Base-by-base conservation (phyloP, 2,113 vertebrate genomes). In the Gobio gobio region DNA sequence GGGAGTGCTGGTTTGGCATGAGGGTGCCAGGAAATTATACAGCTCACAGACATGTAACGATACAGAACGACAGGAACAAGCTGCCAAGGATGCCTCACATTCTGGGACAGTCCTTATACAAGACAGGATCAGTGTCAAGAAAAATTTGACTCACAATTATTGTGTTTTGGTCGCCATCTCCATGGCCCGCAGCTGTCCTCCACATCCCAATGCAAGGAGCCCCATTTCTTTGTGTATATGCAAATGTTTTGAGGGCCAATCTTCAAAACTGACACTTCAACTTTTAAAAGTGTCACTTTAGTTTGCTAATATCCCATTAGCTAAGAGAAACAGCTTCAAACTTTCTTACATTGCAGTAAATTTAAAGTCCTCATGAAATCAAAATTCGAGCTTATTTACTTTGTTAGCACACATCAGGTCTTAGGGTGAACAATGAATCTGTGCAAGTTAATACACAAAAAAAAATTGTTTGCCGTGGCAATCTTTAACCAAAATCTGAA, bases 141-240 rank as follows among this genome's bases (percentile, higher is more conserved):
- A 61, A 86, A 43, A 92, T 93, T 93, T 90, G 75, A 89, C 16
- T 93, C 92, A 90, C 92, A 93, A 92, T 91, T 92, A 91, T 86
- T 87, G 80, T 88, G 87, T 91, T 88, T 90, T 78, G 75, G 78
- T 86, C 45, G 49, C 47, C 54, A 54, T 76, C 86, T 75, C 70
- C 88, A 88, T 86, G 74, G 82, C 78, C 84, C 47, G 78, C 64
- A 79, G 83, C 54, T 79, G 86, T 83, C 40, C 84, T 85, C 64
- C 59, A 83, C 58, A 75, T 76, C 68, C 87, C 47, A 26, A 20
- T 26, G 26, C 76, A 70, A 59, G 43, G 70, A 76, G 82, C 75
- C 83, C 75, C 83, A 83, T 85, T 84, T 87, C 43, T 83, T 80
- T 89, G 86, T 87, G 86, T 83, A 81, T 87, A 89, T 89, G 88